A percentile compares a stretch with the other conserved stretches of the same genome.
Conservation (phyloP, 2,888 invertebrate genomes). For the Hydraecia micacea region DNA sequence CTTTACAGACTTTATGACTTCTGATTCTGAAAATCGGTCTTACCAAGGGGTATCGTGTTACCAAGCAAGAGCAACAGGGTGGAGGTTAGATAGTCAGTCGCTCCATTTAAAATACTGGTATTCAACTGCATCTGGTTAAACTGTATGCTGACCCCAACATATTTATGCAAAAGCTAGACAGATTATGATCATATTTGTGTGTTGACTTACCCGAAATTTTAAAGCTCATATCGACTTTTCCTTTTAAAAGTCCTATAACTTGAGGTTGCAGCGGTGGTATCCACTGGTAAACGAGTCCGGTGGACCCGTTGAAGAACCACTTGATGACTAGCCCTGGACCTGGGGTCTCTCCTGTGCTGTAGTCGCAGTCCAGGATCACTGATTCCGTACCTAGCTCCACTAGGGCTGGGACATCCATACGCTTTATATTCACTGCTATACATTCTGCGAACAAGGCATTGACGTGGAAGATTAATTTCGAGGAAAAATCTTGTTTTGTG, state of each 20-base stretch:
- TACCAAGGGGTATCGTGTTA: background rate
- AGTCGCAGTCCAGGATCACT: conserved; percentile 83
- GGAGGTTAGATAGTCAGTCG: background rate
- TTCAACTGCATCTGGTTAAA: too few species aligned
- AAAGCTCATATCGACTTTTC: conserved; percentile 84
- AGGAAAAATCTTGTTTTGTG: background rate
- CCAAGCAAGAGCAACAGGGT: background rate
- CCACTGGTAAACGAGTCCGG: conserved; percentile 88
- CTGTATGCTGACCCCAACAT: background rate
- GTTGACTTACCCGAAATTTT: conserved; percentile 82
- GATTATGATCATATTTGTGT: too few species aligned
- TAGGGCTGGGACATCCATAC: conserved; percentile 82
- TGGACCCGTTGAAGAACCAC: conserved; percentile 88
- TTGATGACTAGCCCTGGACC: conserved; percentile 85
- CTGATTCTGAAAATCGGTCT: background rate
- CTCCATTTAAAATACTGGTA: background rate
- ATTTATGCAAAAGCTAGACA: background rate
- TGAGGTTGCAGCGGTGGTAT: conserved; percentile 86
- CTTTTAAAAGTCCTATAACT: conserved; percentile 86
- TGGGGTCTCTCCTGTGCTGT: conserved; percentile 72
- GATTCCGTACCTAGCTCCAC: conserved; percentile 83
- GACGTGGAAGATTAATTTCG: background rate
- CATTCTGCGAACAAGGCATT: conserved; percentile 78
- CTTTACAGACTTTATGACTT: background rate
- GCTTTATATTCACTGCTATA: conserved; percentile 86